Base-by-base conservation (phyloP, 2,888 invertebrate genomes). In the Dione juno region DNA sequence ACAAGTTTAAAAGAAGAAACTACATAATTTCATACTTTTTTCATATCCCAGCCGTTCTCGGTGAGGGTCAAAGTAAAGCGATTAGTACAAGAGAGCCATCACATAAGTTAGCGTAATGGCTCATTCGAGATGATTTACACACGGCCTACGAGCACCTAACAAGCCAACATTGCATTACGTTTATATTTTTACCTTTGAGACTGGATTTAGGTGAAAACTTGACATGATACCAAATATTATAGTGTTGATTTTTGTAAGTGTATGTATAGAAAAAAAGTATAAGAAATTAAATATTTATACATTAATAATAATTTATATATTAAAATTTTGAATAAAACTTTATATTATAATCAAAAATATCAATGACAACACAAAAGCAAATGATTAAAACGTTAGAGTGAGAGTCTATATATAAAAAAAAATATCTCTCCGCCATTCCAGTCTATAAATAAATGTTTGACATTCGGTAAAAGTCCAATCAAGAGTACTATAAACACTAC, bases 91-190 rank as follows among this genome's bases (percentile, higher is more conserved):
- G 66, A 67, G 72, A 61, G 59, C 69, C 71, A 65, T 69, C 72
- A 66, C 70, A 73, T 75, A 73, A 69, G 72, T 75, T 72, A 69
- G 67, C 73, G 52, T 73, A 70, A 74, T 74, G 75, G 75, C 68
- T 73, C 71, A 75, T 75, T 75, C 68, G 64, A 63, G 70, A 69
- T 75, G 71, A 75, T 73, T 75, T 75, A 67, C 68, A 53, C 58
- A 13, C 66, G 16, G 67, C 64, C 52, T 53, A 64, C 52, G 37
- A 69, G 57, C 63, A 67, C 58, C 61, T 68, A 68, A 45, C 69
- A 66, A 68, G 68, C 58, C 45, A 66, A 71, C 53, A 63, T 65
- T 68, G 59, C 67, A 64, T 64, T 67, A 57, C 57, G 35, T 48
- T 40, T 28, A 63, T 57, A 67, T 28, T 70, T 66, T 58, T 66